Base-by-base conservation (phyloP, 2,888 invertebrate genomes). In the Drosophila planitibia region DNA sequence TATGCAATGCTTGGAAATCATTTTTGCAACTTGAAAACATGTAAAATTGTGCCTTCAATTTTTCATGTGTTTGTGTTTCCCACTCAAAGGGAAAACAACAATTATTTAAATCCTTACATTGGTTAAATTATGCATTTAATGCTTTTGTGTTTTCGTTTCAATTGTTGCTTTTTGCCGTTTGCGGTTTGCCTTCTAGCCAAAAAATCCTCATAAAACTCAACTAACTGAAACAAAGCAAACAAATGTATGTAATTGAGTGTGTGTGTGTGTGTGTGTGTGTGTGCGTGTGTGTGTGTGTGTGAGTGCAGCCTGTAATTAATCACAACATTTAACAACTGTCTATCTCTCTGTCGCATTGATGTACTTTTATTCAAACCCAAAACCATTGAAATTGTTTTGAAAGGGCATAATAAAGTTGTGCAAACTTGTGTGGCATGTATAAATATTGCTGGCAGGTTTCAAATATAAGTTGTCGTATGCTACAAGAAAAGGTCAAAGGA, bases 1-100 rank as follows among this genome's bases (percentile, higher is more conserved):
- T 75, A 71, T 78, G 78, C 78, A 78, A 37, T 70, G 62, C 60
- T 51, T 62, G 68, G 68, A 76, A 73, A 77, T 59, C 39, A 12
- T 49, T 60, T 33, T 53, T 9, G 70, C 77, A 74, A 67, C 74
- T 74, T 47, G 41, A 64, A 61, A 66, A 53, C 59, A 41, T 54
- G 28, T n/a, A 59, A 59, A 68, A 49, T 49, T 16, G 25, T 33
- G 25, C 19, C 5, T 16, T 7, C 14, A 61, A 61, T 22, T 52
- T 49, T 49, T 4, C 35, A 64, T 47, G 5, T 72, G 63, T 28
- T 16, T 16, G 39, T 69, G 25, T 47, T 59, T 19, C 25, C 22
- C 16, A 22, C 37, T n/a, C 6, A 12, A 47, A 39, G 25, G 14
- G 51, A 58, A 32, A n/a, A n/a, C 25, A 39, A 25, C n/a, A 57